A percentile compares a stretch with the other conserved stretches of the same genome.
Conservation (phyloP, 2,797 vertebrate genomes). For the Chelon labrosus region DNA sequence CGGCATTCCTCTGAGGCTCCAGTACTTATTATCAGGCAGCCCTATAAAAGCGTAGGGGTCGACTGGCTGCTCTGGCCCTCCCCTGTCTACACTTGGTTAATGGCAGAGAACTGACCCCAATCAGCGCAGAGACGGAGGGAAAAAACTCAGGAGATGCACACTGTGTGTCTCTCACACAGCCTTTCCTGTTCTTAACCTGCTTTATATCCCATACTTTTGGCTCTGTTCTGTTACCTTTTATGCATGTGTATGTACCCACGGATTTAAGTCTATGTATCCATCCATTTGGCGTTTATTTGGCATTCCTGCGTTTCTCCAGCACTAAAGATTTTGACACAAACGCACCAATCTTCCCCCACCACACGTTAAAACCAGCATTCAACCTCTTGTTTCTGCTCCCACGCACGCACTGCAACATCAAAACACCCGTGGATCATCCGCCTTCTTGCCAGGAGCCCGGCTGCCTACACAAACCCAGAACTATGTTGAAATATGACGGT, state of each 20-base stretch:
- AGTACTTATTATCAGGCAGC: conserved; percentile 74
- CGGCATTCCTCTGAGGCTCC: conserved; percentile 78
- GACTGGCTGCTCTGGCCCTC: conserved; percentile 46
- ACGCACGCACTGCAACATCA: conserved; percentile 47
- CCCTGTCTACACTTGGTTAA: conserved; percentile 68
- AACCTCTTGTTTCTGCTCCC: conserved; percentile 55
- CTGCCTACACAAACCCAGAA: conserved; percentile 36
- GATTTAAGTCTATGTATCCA: not conserved
- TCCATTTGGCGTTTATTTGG: not conserved
- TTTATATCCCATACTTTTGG: not conserved
- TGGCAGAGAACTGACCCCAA: conserved; percentile 71
- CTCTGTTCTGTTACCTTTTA: not conserved
- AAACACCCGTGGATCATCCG: conserved; percentile 50
- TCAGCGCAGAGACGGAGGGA: conserved; percentile 43
- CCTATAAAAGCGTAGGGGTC: conserved; percentile 68
- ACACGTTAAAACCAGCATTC: conserved; percentile 46
- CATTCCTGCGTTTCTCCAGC: not conserved
- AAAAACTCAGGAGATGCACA: conserved; percentile 33
- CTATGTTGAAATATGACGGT: conserved; percentile 57
- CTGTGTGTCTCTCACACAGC: conserved; percentile 16
- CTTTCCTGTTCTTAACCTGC: conserved; percentile 6
- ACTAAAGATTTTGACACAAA: conserved; percentile 30
- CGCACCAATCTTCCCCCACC: conserved; percentile 16
- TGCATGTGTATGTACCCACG: not conserved
- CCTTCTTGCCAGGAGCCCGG: conserved; percentile 21